Conservation (phyloP, 2,797 vertebrate species). For the Miichthys miiuy region DNA sequence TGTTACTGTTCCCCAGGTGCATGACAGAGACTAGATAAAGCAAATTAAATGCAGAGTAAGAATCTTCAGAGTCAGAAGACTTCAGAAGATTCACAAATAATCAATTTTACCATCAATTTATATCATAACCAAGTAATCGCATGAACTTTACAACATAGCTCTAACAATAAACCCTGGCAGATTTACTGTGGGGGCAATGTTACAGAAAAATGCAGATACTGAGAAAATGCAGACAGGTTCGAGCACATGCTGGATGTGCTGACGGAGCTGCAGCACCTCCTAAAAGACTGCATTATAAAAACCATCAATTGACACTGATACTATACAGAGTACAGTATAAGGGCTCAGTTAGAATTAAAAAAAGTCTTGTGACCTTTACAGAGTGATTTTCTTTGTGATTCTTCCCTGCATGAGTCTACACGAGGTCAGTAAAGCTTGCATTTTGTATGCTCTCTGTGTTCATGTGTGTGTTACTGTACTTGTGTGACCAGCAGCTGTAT, state of each 20-base stretch:
- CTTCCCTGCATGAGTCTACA: not conserved
- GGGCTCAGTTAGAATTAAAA: not conserved
- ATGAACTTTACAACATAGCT: not conserved
- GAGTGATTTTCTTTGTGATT: not conserved
- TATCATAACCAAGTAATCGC: not conserved
- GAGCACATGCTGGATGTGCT: too few species aligned
- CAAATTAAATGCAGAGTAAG: constrained; percentile 37
- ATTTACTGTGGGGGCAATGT: too few species aligned
- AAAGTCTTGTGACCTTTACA: not conserved
- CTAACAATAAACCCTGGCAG: not conserved
- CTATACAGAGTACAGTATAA: not conserved
- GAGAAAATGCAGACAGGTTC: too few species aligned
- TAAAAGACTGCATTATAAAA: too few species aligned
- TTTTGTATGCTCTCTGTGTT: not conserved
- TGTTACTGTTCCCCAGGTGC: constrained; percentile 41
- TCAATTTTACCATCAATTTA: not conserved
- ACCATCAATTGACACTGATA: too few species aligned
- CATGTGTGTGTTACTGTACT: constrained; percentile 72
- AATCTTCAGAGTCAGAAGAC: too few species aligned
- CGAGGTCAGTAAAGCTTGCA: not conserved
- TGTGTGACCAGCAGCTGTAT: constrained; percentile 93
- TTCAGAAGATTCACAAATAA: constrained; percentile 9
- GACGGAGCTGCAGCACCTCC: too few species aligned
- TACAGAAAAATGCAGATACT: too few species aligned
- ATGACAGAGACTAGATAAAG: not conserved